Evolutionary conservation across 2,797 vertebrate species (phyloP).

Genomic region (Serranus cabrilla): DNA sequence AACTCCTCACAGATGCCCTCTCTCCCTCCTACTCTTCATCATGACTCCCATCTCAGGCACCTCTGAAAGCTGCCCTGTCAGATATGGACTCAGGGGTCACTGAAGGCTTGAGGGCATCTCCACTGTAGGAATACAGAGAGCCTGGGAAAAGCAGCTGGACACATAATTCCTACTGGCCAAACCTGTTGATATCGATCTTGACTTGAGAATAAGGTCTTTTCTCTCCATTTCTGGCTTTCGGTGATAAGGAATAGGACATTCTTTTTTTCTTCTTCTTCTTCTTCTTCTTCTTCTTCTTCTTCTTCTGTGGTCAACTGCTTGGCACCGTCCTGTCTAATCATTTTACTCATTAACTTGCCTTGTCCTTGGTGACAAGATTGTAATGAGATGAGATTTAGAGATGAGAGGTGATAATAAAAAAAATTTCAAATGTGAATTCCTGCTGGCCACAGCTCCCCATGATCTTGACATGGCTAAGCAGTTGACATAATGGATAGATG

Average conservation of each 20-base stretch:
- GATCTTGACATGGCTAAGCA: neutral
- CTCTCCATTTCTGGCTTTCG: slow-evolving; percentile 53
- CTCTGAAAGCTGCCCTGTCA: slow-evolving; percentile 64
- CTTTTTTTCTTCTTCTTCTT: neutral
- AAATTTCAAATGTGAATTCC: neutral
- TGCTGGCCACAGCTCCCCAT: neutral
- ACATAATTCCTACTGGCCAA: slow-evolving; percentile 45
- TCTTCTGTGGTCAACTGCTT: slow-evolving; percentile 22
- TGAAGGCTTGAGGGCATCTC: slow-evolving; percentile 54
- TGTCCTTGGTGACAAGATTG: neutral
- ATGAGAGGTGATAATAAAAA: neutral
- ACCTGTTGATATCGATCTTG: slow-evolving; percentile 71
- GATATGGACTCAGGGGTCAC: slow-evolving; percentile 68
- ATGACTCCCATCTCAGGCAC: slow-evolving; percentile 52
- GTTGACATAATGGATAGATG: neutral
- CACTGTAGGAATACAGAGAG: slow-evolving; percentile 44
- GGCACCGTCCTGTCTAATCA: too few relatives aligned
- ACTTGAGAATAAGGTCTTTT: slow-evolving; percentile 48
- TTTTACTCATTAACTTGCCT: slow-evolving; percentile 1
- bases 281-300: neutral
- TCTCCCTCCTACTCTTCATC: slow-evolving; percentile 55
- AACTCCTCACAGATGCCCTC: slow-evolving; percentile 43
- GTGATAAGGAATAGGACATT: slow-evolving; percentile 61
- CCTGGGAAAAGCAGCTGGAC: slow-evolving; percentile 53
- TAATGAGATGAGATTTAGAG: neutral